These are phyloP conservation scores for Leontocebus nigricollis DNA, from an alignment of 2,797 vertebrate genomes.

Conservation along the genomic window DNA sequence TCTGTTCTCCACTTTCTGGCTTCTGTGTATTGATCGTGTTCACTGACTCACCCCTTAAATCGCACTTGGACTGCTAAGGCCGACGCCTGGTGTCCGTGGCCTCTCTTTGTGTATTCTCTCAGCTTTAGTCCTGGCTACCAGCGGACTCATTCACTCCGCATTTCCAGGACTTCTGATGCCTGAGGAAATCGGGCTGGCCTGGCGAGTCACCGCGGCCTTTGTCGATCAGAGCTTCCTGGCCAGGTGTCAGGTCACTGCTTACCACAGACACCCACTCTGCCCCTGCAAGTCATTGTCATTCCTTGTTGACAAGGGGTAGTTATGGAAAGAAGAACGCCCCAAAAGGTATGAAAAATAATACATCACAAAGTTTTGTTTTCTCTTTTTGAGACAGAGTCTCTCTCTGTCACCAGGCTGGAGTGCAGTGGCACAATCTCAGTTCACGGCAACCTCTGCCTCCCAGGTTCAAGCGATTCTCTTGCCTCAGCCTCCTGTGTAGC, in stretches of 20 bases:
- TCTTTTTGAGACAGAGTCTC: no score
- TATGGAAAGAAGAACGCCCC: neutral
- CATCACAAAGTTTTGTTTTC: neutral
- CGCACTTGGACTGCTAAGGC: no score
- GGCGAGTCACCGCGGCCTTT: neutral
- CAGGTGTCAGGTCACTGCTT: neutral
- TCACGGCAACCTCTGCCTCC: no score
- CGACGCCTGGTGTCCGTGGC: fast-evolving
- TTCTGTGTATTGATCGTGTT: neutral
- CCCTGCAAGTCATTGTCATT: neutral
- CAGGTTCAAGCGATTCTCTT: no score
- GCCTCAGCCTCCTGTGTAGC: no score
- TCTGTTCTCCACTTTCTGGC: neutral
- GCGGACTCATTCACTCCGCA: neutral
- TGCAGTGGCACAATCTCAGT: no score
- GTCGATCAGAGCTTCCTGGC: neutral
- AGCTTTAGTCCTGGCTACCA: neutral
- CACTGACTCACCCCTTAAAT: no score
- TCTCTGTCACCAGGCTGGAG: no score
- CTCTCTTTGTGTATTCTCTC: neutral
- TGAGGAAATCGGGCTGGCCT: no score
- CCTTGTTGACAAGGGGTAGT: neutral
- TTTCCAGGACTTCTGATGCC: neutral
- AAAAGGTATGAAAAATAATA: neutral
- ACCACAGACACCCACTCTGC: neutral